Evolutionary conservation across 2,888 invertebrate species (phyloP).

Genomic region (Merodon equestris): DNA sequence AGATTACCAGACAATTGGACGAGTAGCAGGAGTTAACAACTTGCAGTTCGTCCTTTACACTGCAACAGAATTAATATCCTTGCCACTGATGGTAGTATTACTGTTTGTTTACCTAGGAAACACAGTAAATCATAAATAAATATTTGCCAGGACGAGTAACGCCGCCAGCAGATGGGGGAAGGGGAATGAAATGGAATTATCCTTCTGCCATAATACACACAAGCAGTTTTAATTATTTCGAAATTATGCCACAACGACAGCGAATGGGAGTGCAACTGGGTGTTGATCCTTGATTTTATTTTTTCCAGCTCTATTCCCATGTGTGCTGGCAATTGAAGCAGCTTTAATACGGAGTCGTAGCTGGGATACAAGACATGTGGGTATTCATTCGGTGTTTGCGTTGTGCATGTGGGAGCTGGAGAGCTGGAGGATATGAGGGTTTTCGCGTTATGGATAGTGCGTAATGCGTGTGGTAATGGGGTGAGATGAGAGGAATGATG

Average conservation of each 20-base stretch:
- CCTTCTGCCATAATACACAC: constrained; percentile 31
- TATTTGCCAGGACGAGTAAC: constrained; percentile 30
- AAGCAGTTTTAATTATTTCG: constrained; percentile 43
- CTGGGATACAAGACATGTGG: constrained; percentile 6
- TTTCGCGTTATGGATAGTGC: constrained; percentile 18
- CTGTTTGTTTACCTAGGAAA: constrained; percentile 49
- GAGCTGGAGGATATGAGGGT: background rate
- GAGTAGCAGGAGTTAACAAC: too few species aligned
- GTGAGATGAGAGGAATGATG: background rate
- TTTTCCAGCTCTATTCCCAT: too few species aligned
- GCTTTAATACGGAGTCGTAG: constrained; percentile 5
- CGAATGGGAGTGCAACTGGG: constrained; percentile 1
- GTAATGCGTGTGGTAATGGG: constrained; percentile 24
- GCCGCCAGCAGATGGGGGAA: too few species aligned
- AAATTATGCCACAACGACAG: constrained; percentile 14
- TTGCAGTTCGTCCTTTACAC: too few species aligned
- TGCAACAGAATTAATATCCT: background rate
- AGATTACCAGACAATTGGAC: too few species aligned
- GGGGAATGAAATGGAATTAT: constrained; percentile 36
- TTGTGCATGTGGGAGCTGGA: too few species aligned
- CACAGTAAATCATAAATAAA: constrained; percentile 63
- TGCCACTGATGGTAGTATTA: constrained; percentile 3
- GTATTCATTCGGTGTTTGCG: constrained; percentile 6
- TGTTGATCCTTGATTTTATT: constrained; percentile 5
- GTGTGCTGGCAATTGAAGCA: background rate